phyloP scores from a whole-genome alignment of 1,140 invertebrate genomes.

The Lethrus apterus region DNA sequence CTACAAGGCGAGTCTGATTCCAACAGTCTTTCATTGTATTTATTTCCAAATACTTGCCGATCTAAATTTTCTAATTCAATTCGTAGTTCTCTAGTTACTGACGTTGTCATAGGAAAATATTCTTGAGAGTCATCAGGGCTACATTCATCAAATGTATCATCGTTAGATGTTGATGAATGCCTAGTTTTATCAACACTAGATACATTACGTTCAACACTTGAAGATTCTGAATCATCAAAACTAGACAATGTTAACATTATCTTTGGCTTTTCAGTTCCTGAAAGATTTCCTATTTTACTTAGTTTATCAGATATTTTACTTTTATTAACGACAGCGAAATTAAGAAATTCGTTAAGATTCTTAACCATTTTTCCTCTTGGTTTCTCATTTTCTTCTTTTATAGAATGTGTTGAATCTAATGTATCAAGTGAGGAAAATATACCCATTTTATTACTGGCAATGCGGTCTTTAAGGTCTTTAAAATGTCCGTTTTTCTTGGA shows the following conservation, averaged over 20 bases:
- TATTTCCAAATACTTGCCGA: slow-evolving; percentile 61
- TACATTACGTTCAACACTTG: slow-evolving; percentile 38
- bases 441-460: slow-evolving; percentile 40
- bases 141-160: slow-evolving; percentile 48
- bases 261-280: slow-evolving; percentile 38
- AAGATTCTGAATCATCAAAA: slow-evolving; percentile 45
- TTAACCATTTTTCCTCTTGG: slow-evolving; percentile 59
- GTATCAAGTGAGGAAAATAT: slow-evolving; percentile 49
- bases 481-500: slow-evolving; percentile 43
- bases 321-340: slow-evolving; percentile 62
- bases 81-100: slow-evolving; percentile 71
- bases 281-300: slow-evolving; percentile 37
- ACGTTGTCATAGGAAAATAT: slow-evolving; percentile 79
- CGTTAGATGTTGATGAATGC: slow-evolving; percentile 32
- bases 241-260: slow-evolving; percentile 44
- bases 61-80: slow-evolving; percentile 75
- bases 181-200: slow-evolving; percentile 25
- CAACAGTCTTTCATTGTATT: slow-evolving; percentile 32
- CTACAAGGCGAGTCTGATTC: slow-evolving; percentile 30
- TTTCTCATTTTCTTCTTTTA: slow-evolving; percentile 34
- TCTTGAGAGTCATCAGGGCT: slow-evolving; percentile 72
- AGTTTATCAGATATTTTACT: slow-evolving; percentile 41
- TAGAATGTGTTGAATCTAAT: slow-evolving; percentile 37
- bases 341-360: slow-evolving; percentile 77
- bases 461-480: slow-evolving; percentile 47